These are phyloP conservation scores for Chromobotia macracanthus DNA, from an alignment of 2,797 vertebrate genomes.

Conservation along the genomic window DNA sequence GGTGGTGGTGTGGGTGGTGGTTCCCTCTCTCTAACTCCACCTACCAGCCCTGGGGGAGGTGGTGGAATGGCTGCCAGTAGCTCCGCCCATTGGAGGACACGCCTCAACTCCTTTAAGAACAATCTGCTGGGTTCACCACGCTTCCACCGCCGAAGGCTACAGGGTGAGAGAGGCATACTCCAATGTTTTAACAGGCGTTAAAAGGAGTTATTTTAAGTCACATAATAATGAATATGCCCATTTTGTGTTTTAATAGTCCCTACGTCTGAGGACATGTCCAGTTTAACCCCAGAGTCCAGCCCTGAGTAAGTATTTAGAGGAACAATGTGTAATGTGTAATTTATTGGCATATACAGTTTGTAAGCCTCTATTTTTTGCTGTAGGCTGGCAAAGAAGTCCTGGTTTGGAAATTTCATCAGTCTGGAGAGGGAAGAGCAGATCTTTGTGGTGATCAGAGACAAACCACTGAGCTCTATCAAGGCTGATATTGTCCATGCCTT, in stretches of 20 bases:
- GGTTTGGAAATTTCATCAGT: constrained; percentile 95
- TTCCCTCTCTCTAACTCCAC: constrained; percentile 82
- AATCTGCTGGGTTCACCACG: constrained; percentile 92
- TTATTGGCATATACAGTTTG: constrained; percentile 20
- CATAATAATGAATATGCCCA: not conserved
- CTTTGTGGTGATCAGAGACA: constrained; percentile 89
- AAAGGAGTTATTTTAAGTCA: not conserved
- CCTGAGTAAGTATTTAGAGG: constrained; percentile 83
- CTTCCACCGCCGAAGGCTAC: constrained; percentile 92
- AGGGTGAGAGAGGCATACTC: constrained; percentile 73
- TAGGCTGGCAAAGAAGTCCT: constrained; percentile 91
- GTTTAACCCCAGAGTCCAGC: constrained; percentile 91
- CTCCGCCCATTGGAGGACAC: constrained; percentile 89
- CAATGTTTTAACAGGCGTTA: not conserved
- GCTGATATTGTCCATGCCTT: constrained; percentile 94
- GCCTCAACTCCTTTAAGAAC: constrained; percentile 93
- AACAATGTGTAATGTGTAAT: not conserved
- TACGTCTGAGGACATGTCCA: constrained; percentile 94
- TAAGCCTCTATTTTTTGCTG: not conserved
- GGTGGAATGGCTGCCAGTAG: constrained; percentile 82
- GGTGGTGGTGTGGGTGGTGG: constrained; percentile 74
- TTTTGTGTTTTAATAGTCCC: constrained; percentile 74
- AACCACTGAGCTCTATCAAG: constrained; percentile 93
- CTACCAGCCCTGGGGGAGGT: constrained; percentile 82
- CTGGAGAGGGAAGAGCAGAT: constrained; percentile 94